These are phyloP conservation scores for Heterotis niloticus DNA, from an alignment of 2,113 vertebrate species.

Conservation along the genomic window DNA sequence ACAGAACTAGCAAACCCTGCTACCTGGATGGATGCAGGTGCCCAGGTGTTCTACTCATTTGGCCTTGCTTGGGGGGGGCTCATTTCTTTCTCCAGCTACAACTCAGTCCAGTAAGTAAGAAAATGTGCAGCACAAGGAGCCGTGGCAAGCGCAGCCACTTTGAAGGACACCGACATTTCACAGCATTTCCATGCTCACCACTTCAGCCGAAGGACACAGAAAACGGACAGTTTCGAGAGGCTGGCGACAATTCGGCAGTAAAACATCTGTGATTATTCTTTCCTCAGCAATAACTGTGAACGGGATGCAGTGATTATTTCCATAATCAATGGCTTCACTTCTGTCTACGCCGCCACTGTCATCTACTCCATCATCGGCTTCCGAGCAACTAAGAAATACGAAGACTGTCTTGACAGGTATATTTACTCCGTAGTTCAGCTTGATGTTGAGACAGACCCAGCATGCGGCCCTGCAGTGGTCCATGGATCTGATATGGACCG, in stretches of 20 bases:
- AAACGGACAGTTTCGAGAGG: not conserved
- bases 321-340: slow-evolving; percentile 88
- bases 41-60: slow-evolving; percentile 89
- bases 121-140: not conserved
- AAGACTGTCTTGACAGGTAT: slow-evolving; percentile 72
- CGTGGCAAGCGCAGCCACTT: not conserved
- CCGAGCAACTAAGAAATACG: slow-evolving; percentile 80
- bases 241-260: not conserved
- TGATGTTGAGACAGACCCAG: not conserved
- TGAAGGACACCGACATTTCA: not conserved
- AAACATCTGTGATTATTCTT: slow-evolving; percentile 5
- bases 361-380: slow-evolving; percentile 96
- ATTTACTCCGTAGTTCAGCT: slow-evolving; percentile 20
- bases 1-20: slow-evolving; percentile 71
- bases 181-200: not conserved
- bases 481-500: no score
- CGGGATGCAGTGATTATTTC: slow-evolving; percentile 84
- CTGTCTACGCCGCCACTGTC: slow-evolving; percentile 84
- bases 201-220: not conserved
- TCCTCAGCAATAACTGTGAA: slow-evolving; percentile 88
- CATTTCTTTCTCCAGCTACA: slow-evolving; percentile 98
- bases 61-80: slow-evolving; percentile 90
- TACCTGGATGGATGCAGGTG: slow-evolving; percentile 87
- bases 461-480: no score
- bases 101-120: slow-evolving; percentile 86